Evolutionary conservation across 53 echinoderm and acorn worm genomes (phyloP).

Genomic region (Holothuria leucospilota): DNA sequence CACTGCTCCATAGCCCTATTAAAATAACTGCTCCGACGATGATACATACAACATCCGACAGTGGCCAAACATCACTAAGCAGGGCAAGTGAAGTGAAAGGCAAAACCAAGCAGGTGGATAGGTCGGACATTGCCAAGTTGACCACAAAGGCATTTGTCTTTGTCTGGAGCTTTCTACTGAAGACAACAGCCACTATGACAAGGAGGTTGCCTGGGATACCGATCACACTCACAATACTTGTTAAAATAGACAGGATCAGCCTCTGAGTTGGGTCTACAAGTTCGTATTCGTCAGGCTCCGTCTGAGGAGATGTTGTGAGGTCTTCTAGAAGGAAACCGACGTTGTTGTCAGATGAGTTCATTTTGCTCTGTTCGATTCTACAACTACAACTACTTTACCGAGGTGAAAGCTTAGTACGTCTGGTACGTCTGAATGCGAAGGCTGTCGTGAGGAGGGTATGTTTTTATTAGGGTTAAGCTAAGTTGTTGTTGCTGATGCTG

Average conservation of each 20-base stretch:
- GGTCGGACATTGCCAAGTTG: constrained; percentile 69
- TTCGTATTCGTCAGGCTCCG: background rate
- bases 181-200: constrained; percentile 66
- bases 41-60: constrained; percentile 51
- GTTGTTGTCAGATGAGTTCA: too few relatives aligned
- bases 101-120: constrained; percentile 53
- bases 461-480: too few relatives aligned
- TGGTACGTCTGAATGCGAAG: too few relatives aligned
- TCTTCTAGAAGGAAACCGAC: too few relatives aligned
- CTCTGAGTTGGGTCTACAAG: constrained; percentile 35
- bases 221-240: constrained; percentile 46
- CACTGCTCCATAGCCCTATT: constrained; percentile 54
- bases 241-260: constrained; percentile 37
- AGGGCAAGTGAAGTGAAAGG: constrained; percentile 56
- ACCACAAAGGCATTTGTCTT: constrained; percentile 78
- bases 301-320: too few relatives aligned
- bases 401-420: too few relatives aligned
- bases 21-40: constrained; percentile 50
- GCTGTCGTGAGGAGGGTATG: too few relatives aligned
- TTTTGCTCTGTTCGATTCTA: too few relatives aligned
- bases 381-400: too few relatives aligned
- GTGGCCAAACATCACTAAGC: constrained; percentile 64
- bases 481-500: too few relatives aligned
- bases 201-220: constrained; percentile 68
- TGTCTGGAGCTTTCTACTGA: constrained; percentile 65